Conservation (phyloP, 2,113 vertebrate genomes). For the Xenopus borealis region DNA sequence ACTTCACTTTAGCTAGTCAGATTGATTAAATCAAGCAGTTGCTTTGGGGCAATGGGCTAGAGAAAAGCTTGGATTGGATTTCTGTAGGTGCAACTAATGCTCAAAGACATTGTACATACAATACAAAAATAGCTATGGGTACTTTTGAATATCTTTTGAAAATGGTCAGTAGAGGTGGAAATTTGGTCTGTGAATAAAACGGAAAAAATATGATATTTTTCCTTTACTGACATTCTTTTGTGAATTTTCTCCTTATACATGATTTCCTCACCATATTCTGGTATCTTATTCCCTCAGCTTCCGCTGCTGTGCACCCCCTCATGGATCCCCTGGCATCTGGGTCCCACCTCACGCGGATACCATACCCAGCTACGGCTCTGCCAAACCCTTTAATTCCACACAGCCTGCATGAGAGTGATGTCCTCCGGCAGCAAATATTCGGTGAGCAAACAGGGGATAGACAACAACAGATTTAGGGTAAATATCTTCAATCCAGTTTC, state of each 20-base stretch:
- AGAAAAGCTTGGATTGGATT: neutral
- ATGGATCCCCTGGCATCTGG: constrained; percentile 94
- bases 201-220: neutral
- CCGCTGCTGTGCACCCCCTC: constrained; percentile 95
- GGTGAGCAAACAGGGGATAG: constrained; percentile 74
- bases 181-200: neutral
- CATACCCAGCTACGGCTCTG: constrained; percentile 90
- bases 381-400: constrained; percentile 93
- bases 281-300: constrained; percentile 67
- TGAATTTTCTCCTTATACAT: too few relatives aligned
- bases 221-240: neutral
- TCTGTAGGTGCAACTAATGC: too few relatives aligned
- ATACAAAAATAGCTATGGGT: too few relatives aligned
- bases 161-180: too few relatives aligned
- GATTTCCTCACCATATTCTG: neutral
- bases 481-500: neutral
- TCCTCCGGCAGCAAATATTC: constrained; percentile 97
- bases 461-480: neutral
- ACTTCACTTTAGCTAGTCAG: too few relatives aligned
- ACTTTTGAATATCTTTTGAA: too few relatives aligned
- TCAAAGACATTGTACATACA: too few relatives aligned
- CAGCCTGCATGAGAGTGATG: constrained; percentile 96
- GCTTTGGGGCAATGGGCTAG: neutral
- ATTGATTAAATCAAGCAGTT: too few relatives aligned
- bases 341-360: constrained; percentile 92